These are phyloP conservation scores for Zaprionus davidi DNA, from an alignment of 1,140 invertebrate species.

Conservation along the genomic window DNA sequence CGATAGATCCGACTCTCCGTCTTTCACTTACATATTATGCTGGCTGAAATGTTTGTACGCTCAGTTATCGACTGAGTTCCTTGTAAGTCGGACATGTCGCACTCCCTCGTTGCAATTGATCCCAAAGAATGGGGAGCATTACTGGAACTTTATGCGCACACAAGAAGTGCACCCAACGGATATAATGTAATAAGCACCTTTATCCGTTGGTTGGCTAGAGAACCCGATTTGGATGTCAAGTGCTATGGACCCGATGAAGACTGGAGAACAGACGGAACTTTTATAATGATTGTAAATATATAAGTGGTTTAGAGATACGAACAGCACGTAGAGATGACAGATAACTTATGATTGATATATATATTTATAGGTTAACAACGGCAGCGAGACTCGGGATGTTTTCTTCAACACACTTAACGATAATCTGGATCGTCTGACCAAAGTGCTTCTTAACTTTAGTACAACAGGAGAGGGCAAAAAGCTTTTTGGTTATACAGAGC, in stretches of 20 bases:
- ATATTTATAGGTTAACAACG: conserved; percentile 24
- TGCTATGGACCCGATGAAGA: conserved; percentile 23
- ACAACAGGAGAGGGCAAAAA: background rate
- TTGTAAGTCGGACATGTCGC: background rate
- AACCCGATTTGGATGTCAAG: conserved; percentile 12
- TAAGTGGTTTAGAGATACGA: background rate
- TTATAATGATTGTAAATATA: conserved; percentile 24
- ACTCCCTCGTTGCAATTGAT: conserved; percentile 4
- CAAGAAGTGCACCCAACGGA: conserved; percentile 14
- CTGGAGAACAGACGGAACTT: conserved; percentile 55
- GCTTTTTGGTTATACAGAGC: conserved; percentile 49
- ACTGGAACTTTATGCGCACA: conserved; percentile 20
- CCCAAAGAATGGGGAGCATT: conserved; percentile 4
- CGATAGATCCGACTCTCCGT: background rate
- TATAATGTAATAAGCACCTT: conserved; percentile 40
- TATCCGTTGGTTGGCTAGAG: conserved; percentile 40
- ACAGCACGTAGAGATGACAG: background rate
- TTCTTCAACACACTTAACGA: conserved; percentile 55
- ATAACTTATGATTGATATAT: background rate
- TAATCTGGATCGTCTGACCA: conserved; percentile 38
- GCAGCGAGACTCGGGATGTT: conserved; percentile 2
- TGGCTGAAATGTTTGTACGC: background rate
- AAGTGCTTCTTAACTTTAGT: conserved; percentile 40
- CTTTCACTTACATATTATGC: background rate
- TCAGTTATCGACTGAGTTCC: background rate